Conservation (phyloP, 2,888 invertebrate genomes). For the Lasioglossum morio region DNA sequence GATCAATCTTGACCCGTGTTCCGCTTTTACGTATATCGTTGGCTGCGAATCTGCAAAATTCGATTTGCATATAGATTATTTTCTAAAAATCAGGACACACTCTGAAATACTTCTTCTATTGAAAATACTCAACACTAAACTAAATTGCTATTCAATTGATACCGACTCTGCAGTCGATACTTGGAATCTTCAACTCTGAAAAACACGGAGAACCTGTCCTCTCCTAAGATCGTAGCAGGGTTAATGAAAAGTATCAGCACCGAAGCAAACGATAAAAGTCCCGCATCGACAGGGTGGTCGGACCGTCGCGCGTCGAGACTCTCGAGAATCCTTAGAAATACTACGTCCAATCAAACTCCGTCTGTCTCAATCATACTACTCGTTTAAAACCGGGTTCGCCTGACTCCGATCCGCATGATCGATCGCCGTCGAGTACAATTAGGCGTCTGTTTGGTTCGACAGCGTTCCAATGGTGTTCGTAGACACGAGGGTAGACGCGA, state of each 20-base stretch:
- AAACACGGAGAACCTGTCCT: background rate
- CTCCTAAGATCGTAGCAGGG: background rate
- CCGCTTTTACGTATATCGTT: constrained; percentile 4
- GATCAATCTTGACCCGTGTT: background rate
- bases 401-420: constrained; percentile 21
- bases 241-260: background rate
- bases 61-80: background rate
- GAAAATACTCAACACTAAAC: background rate
- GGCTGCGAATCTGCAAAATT: background rate
- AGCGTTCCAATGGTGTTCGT: constrained; percentile 4
- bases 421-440: constrained; percentile 33
- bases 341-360: constrained; percentile 61
- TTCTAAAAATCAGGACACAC: background rate
- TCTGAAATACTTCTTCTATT: background rate
- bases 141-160: too few relatives aligned
- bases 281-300: background rate
- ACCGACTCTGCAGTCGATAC: background rate
- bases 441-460: constrained; percentile 34
- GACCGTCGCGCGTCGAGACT: background rate
- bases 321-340: background rate
- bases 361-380: constrained; percentile 40
- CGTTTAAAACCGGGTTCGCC: constrained; percentile 18
- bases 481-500: constrained; percentile 1
- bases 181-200: background rate
- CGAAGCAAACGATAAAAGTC: background rate